These are phyloP conservation scores for Hydropotes inermis DNA, from an alignment of 2,113 vertebrate species.

Conservation along the genomic window DNA sequence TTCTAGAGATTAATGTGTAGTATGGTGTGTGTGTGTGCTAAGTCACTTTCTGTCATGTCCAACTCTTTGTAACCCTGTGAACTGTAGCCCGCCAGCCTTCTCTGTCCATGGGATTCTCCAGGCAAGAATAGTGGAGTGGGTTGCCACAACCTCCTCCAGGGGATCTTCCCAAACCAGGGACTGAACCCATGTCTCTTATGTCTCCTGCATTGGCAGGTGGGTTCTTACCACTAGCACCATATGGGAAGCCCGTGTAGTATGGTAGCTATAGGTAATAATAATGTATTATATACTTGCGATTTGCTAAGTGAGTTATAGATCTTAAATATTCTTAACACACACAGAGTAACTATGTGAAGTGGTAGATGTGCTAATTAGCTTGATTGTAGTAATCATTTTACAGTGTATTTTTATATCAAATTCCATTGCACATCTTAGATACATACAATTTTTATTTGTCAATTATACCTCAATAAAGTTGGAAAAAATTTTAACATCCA, in stretches of 20 bases:
- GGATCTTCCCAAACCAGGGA: not conserved
- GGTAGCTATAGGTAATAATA: not conserved
- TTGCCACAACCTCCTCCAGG: not conserved
- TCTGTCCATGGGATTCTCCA: not conserved
- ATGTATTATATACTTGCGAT: not conserved
- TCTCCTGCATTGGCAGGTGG: not conserved
- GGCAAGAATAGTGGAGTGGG: not conserved
- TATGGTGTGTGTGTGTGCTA: not conserved
- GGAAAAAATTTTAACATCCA: not conserved
- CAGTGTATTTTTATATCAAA: not conserved
- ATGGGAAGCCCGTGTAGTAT: not conserved
- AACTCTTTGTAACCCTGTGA: not conserved
- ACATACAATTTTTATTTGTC: not conserved
- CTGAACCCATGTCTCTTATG: not conserved
- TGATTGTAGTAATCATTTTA: not conserved
- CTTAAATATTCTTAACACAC: not conserved
- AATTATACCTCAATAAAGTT: not conserved
- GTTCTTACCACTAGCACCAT: not conserved
- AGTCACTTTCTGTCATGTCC: not conserved
- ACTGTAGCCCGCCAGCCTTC: not conserved
- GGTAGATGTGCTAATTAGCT: not conserved
- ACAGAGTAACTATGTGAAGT: not conserved
- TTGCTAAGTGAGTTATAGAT: not conserved
- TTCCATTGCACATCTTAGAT: not conserved
- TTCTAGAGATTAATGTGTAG: not conserved